Conservation (phyloP, 2,888 invertebrate species). For the Listrodromus nycthemerus region DNA sequence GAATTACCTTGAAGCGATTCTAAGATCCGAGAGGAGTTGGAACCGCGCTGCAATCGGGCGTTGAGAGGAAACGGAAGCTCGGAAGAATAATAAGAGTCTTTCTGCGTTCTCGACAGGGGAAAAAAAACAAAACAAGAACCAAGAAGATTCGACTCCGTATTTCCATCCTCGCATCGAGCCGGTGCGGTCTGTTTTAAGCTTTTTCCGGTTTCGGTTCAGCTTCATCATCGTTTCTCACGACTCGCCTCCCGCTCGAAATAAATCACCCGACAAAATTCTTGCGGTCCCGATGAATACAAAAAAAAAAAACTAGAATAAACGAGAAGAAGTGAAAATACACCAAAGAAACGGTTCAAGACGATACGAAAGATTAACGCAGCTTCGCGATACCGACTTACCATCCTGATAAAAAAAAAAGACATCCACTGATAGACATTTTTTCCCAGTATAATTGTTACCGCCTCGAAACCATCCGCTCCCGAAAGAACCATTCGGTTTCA, state of each 20-base stretch:
- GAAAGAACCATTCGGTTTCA: background rate
- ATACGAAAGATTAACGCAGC: slow-evolving; percentile 29
- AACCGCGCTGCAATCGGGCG: background rate
- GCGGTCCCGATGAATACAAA: slow-evolving; percentile 26
- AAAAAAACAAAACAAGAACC: slow-evolving; percentile 17
- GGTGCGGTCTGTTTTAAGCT: slow-evolving; percentile 25
- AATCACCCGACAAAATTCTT: slow-evolving; percentile 51
- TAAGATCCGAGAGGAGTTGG: slow-evolving; percentile 58
- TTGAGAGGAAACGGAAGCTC: slow-evolving; percentile 27
- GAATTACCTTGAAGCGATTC: slow-evolving; percentile 72
- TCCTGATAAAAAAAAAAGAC: background rate
- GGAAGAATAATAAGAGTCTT: slow-evolving; percentile 56
- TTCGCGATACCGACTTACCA: background rate
- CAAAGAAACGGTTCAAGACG: background rate
- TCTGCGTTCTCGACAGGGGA: slow-evolving; percentile 21
- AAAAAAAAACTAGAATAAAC: background rate
- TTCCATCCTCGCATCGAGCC: slow-evolving; percentile 55
- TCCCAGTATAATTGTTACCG: background rate
- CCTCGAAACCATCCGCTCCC: background rate
- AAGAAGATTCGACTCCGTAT: slow-evolving; percentile 50
- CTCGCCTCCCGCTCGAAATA: slow-evolving; percentile 46
- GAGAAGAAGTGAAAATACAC: slow-evolving; percentile 11
- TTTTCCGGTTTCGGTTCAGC: slow-evolving; percentile 34
- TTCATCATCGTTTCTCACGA: slow-evolving; percentile 53
- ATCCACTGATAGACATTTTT: background rate